Base-by-base conservation (phyloP, 2,888 invertebrate species). In the Campopleginae sp. region DNA sequence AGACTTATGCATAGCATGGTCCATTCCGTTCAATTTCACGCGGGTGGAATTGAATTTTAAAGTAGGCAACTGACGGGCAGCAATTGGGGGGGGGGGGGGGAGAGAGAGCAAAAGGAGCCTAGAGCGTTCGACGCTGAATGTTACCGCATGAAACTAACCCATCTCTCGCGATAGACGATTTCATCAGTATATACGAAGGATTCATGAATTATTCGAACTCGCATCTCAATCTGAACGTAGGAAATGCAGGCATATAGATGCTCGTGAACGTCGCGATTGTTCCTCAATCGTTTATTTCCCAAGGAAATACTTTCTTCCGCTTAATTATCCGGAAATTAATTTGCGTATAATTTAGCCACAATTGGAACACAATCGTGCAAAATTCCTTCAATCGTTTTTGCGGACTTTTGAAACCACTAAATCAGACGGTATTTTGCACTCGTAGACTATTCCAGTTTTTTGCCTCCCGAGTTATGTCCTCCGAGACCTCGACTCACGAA, bases 11-110 rank as follows among this genome's bases (percentile, higher is more conserved):
- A 65, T 65, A 42, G 63, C 77, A n/a, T 68, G 86, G 85, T 85
- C 84, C 86, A 86, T 86, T 87, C 80, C 84, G 86, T 86, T 85
- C 87, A 86, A 87, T 86, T 87, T 86, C 85, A 84, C 85, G 72
- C 74, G 82, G 79, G 66, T 66, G 70, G 78, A 87, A 86, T 86
- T 86, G 84, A 86, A 87, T 87, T 86, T 84, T 81, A 84, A 86
- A 86, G 84, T 74, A 84, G 86, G 61, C 66, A 63, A 71, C 61
- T 58, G 58, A 58, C 58, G 42, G 58, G 72, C 38, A 19, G 58
- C 44, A 63, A 61, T 23, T 27, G 48, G 44, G 54, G 68, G 31
- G 38, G 46, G 51, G 51, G 23, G 63, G 42, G n/a, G 23, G 19
- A 8, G 71, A 23, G 10, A 71, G 54, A 19, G 46, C 27, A 44